Evolutionary conservation across 2,797 vertebrate genomes (phyloP), one percentile per base, ranked within the genome.

Genomic region (Crocodylus rhombifer): DNA sequence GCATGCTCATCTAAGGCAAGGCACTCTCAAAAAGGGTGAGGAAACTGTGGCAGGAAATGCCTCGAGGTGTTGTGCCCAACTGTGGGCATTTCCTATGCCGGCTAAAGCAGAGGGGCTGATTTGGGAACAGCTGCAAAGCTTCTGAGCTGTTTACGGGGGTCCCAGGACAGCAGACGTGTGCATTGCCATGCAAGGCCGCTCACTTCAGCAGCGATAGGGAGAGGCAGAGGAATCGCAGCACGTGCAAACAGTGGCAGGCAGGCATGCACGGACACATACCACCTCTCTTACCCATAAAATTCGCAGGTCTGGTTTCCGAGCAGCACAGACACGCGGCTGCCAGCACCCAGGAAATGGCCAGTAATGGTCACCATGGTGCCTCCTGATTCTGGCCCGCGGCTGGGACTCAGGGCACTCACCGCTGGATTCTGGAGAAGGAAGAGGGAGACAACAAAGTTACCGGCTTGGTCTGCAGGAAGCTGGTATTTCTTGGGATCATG

Each of bases 271-370:
- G 5, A 20, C 26, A 20, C 17, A 74, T 57, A 3, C 2, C 0
- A 62, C 36, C 42, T 7, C 56, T 14, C 98, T 99, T 97, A 99
- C 99, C 98, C 98, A 0, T 98, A 99, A 97, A 99, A 99, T 87
- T 99, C 97, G 96, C 99, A 99, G 36, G 99, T 99, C 98, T 99
- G 99, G 97, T 99, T 99, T 36, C 99, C 99, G 92, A 99, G 98
- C 91, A 98, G 97, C 57, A 99, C 98, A 0, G 97, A 98, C 80
- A 99, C 99, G 0, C 77, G 98, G 98, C 99, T 99, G 88, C 99
- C 99, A 0, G 99, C 98, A 1, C 99, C 99, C 0, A 99, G 98
- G 97, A 99, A 98, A 86, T 99, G 98, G 65, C 99, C 99, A 0
- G 98, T 98, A 96, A 99, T 98, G 82, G 99, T 99, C 28, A 99